Evolutionary conservation across 2,797 vertebrate species (phyloP), one percentile per base, ranked within the genome.

Genomic region (Hephaestus fuliginosus): DNA sequence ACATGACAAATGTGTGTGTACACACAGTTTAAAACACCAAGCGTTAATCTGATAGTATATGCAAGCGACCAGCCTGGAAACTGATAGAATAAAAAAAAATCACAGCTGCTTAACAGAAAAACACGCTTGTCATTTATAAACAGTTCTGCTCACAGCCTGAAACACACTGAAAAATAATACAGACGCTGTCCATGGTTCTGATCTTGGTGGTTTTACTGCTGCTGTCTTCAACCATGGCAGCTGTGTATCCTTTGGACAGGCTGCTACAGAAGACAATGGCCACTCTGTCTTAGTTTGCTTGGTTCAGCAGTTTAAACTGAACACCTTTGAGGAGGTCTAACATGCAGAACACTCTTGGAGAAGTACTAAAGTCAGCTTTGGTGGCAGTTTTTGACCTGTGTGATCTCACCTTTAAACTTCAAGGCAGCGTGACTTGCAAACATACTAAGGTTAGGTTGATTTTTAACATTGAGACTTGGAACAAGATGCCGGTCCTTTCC

Each of bases 181-280:
- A 49, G 46, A 5, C 14, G 13, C 66, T 75, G 65, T 74, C 71
- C 44, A 3, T 79, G 70, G 63, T 74, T 11, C 64, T 62, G 63
- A 68, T 66, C 15, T 30, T 28, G 2, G 4, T 14, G 15, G 17
- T 61, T 22, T 66, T 30, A 20, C 56, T 61, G 7, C 44, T 28
- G 8, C 48, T 30, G 30, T 57, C n/a, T 48, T 49, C 7, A 11
- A 51, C 39, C 57, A 9, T 30, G 15, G 8, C 51, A 28, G 48
- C 33, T 53, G 62, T 51, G n/a, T 15, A 30, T 49, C 43, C 9
- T 17, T 28, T 46, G n/a, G 7, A 49, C 57, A n/a, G 39, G 30
- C 44, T 58, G 17, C 44, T 7, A 1, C 15, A 17, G 13, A 17
- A 7, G 11, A 64, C 61, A 44, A 10, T 52, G 6, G 9, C 61